These are phyloP conservation scores for Phenganax stokvisi DNA, from an alignment of 92 coral and sea anemone species.

Conservation along the genomic window DNA sequence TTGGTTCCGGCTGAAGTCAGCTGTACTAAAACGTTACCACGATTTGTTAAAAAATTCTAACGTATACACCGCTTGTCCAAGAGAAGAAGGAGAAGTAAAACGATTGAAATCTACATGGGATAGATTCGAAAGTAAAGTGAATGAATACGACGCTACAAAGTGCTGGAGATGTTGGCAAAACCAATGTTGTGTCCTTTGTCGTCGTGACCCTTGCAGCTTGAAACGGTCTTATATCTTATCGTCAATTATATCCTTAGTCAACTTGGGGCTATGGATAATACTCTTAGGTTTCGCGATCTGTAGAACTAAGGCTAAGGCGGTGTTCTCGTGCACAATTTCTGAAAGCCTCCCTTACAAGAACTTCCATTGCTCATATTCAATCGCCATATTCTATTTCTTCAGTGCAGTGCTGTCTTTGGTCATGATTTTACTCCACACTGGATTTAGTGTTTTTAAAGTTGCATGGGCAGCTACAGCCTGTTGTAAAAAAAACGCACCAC, in stretches of 20 bases:
- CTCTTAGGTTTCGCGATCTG: no score
- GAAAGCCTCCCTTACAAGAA: background rate
- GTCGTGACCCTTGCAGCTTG: background rate
- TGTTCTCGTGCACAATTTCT: no score
- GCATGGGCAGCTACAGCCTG: background rate
- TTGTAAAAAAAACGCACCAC: background rate
- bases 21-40: background rate
- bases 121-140: background rate
- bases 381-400: background rate
- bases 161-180: background rate
- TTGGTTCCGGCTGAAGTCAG: background rate
- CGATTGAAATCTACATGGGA: background rate
- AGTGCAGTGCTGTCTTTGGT: background rate
- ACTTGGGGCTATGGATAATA: no score
- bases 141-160: background rate
- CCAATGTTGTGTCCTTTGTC: background rate
- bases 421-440: background rate
- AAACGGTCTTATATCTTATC: background rate
- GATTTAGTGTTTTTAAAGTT: background rate
- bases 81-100: background rate
- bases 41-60: background rate
- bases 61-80: background rate
- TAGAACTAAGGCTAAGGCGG: no score
- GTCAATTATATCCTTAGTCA: no score
- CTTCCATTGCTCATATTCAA: conserved; percentile 4